Evolutionary conservation across 2,888 invertebrate species (phyloP).

Genomic region (Drosophila anomelani): DNA sequence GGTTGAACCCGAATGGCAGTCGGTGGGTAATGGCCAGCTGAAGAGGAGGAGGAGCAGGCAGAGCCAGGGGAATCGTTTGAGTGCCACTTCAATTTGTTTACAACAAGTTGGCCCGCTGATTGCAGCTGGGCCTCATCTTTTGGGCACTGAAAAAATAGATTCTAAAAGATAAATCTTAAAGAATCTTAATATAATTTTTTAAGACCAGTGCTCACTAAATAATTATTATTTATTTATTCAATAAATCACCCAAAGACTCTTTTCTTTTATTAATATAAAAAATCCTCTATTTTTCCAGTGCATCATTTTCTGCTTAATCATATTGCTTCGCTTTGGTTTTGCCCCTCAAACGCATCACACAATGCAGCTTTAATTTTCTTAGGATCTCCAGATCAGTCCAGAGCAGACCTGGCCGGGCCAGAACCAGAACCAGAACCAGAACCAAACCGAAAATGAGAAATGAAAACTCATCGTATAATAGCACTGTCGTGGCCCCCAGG

Average conservation of each 20-base stretch:
- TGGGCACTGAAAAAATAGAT: not conserved
- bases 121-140: slow-evolving; percentile 50
- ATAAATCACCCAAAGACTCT: not conserved
- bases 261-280: not conserved
- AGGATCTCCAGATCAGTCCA: slow-evolving; percentile 16
- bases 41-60: slow-evolving; percentile 1
- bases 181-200: too few species aligned
- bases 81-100: slow-evolving; percentile 73
- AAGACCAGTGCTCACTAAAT: too few species aligned
- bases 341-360: slow-evolving; percentile 49
- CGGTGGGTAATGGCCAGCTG: slow-evolving; percentile 54
- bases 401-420: slow-evolving; percentile 15
- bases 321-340: slow-evolving; percentile 48
- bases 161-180: not conserved
- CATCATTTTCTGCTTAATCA: slow-evolving; percentile 61
- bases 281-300: not conserved
- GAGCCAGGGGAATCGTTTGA: slow-evolving; percentile 22
- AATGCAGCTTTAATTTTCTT: slow-evolving; percentile 69
- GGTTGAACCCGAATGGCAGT: slow-evolving; percentile 52
- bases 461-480: slow-evolving; percentile 74
- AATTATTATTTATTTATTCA: too few species aligned
- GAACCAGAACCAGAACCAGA: slow-evolving; percentile 15
- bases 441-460: slow-evolving; percentile 48
- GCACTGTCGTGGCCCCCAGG: slow-evolving; percentile 58
- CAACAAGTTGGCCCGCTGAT: slow-evolving; percentile 64